Percentiles rank a stretch among this genome's conserved stretches.
phyloP scores from a whole-genome alignment of 1,140 invertebrate species.

The Diprion similis region DNA sequence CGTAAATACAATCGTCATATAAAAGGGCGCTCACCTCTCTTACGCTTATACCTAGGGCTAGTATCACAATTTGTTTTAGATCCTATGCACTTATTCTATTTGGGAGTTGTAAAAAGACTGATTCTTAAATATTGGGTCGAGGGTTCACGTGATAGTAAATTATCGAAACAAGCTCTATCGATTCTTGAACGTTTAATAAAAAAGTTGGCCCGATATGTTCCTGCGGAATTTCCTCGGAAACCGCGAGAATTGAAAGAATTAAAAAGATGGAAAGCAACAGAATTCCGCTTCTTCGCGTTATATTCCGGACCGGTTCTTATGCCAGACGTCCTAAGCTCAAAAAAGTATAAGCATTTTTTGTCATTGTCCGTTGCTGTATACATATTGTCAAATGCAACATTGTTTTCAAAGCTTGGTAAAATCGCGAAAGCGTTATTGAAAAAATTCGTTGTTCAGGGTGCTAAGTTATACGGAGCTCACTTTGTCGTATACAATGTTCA shows the following conservation, averaged over 20 bases:
- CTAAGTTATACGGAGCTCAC: no score
- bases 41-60: conserved; percentile 6
- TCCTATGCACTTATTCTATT: conserved; percentile 35
- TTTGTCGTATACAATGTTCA: no score
- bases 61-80: conserved; percentile 31
- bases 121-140: conserved; percentile 10
- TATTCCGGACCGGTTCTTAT: conserved; percentile 38
- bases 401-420: no score
- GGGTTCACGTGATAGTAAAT: neutral
- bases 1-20: neutral
- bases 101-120: conserved; percentile 35
- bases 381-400: conserved; percentile 13
- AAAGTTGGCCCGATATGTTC: neutral
- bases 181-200: neutral
- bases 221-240: conserved; percentile 9
- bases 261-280: conserved; percentile 43
- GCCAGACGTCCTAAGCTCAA: neutral
- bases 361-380: conserved; percentile 11
- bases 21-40: neutral
- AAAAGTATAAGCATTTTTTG: conserved; percentile 23
- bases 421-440: no score
- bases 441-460: no score
- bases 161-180: neutral
- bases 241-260: conserved; percentile 25
- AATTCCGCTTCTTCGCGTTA: conserved; percentile 39